Evolutionary conservation across 2,888 invertebrate genomes (phyloP), one percentile per base, ranked within the genome.

Genomic region (Amphipoea lucens): DNA sequence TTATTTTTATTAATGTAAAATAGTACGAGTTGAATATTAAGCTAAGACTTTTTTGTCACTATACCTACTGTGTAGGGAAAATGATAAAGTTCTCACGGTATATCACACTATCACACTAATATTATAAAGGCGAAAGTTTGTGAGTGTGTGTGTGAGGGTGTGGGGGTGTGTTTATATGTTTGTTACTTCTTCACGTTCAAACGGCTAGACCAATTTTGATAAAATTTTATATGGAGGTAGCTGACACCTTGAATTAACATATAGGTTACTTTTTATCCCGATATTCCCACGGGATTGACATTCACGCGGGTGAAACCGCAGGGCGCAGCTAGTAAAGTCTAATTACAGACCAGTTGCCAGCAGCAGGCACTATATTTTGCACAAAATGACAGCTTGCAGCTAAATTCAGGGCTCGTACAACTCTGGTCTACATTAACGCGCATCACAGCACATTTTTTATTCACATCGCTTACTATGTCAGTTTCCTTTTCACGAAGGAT

Each of bases 401-500:
- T 20, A 68, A 69, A 79, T 36, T 68, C 17, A n/a, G 11, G 20
- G 14, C 29, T 63, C 23, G 29, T 29, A 54, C 54, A 4, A n/a
- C 12, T 42, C 42, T 40, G 12, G 5, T 17, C 6, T 6, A 11
- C 9, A 51, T 54, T 54, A 62, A 83, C 14, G 29, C 14, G 17
- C 1, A 51, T 23, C 42, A n/a, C n/a, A 40, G 36, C 14, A 60
- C 6, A 60, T 73, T 79, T 60, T 57, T 48, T 63, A 81, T 42
- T 68, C 29, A 60, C 29, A n/a, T 23, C 36, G 36, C n/a, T 81
- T 68, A 36, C 7, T 40, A 42, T 14, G 14, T 14, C 60, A 74
- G 4, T 65, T 65, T 48, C 29, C 51, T 67, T 87, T 65, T 60
- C n/a, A 74, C 68, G 17, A 74, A 71, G 1, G 67, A 72, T 48